These are phyloP conservation scores for Pseudomyrmex pallidus DNA, from an alignment of 1,140 invertebrate species.

Conservation along the genomic window DNA sequence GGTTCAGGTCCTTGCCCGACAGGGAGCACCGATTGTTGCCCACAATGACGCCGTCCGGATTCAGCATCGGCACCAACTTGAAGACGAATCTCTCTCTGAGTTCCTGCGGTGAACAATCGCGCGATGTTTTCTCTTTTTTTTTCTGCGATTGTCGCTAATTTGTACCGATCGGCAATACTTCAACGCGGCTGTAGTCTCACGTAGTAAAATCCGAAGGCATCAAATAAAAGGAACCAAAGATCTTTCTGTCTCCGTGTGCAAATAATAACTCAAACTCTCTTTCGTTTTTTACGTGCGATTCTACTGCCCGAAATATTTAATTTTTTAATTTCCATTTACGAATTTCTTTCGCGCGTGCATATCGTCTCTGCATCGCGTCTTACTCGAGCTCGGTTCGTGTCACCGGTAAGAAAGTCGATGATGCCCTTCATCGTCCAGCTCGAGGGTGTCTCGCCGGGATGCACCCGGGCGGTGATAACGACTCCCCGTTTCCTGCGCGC, in stretches of 20 bases:
- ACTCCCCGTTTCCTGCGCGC: conserved; percentile 90
- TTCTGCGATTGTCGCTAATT: neutral
- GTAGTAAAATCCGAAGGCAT: too few species aligned
- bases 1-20: conserved; percentile 94
- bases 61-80: conserved; percentile 97
- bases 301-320: too few species aligned
- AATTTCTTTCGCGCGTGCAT: too few species aligned
- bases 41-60: conserved; percentile 98
- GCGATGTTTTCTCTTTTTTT: neutral
- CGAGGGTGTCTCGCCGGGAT: conserved; percentile 97
- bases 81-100: conserved; percentile 97
- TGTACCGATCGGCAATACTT: too few species aligned
- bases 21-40: conserved; percentile 96
- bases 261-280: too few species aligned
- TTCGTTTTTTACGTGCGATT: too few species aligned
- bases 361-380: conserved; percentile 25
- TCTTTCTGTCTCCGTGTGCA: too few species aligned
- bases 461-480: conserved; percentile 95
- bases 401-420: conserved; percentile 95
- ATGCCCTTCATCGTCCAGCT: conserved; percentile 99
- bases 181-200: too few species aligned
- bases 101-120: conserved; percentile 84
- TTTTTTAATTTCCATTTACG: too few species aligned
- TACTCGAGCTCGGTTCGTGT: conserved; percentile 89
- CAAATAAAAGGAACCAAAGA: too few species aligned